A percentile compares a stretch with the other conserved stretches of the same genome.
Conservation (phyloP, 2,113 vertebrate species). For the Paralichthys olivaceus region DNA sequence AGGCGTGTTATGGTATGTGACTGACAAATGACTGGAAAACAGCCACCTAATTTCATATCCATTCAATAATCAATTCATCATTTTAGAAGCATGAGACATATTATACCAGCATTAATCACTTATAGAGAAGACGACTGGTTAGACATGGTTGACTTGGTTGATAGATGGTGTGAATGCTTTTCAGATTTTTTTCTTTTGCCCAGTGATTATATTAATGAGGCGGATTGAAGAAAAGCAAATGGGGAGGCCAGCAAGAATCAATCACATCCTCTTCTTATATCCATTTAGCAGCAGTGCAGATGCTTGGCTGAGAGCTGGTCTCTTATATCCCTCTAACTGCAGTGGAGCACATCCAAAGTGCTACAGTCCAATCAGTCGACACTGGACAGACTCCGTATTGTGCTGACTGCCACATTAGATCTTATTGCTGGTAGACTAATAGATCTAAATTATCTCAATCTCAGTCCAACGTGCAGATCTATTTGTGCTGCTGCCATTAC, state of each 20-base stretch:
- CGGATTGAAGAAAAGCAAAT: slow-evolving; percentile 33
- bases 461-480: background rate
- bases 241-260: slow-evolving; percentile 35
- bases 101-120: slow-evolving; percentile 38
- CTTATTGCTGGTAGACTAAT: slow-evolving; percentile 1
- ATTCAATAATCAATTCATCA: slow-evolving; percentile 67
- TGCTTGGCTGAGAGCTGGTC: slow-evolving; percentile 19
- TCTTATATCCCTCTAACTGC: slow-evolving; percentile 21
- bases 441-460: slow-evolving; percentile 8
- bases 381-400: background rate
- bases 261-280: slow-evolving; percentile 37
- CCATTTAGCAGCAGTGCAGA: slow-evolving; percentile 46
- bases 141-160: slow-evolving; percentile 22
- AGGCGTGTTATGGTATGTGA: slow-evolving; percentile 26
- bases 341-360: slow-evolving; percentile 23
- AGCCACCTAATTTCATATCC: slow-evolving; percentile 57
- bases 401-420: slow-evolving; percentile 10
- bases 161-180: slow-evolving; percentile 48
- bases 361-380: slow-evolving; percentile 11
- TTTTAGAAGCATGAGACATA: slow-evolving; percentile 26
- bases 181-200: slow-evolving; percentile 26
- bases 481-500: background rate
- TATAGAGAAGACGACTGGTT: slow-evolving; percentile 32
- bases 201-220: slow-evolving; percentile 40
- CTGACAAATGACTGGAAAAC: slow-evolving; percentile 44